phyloP scores from a whole-genome alignment of 2,113 vertebrate genomes.

The Tiliqua scincoides region DNA sequence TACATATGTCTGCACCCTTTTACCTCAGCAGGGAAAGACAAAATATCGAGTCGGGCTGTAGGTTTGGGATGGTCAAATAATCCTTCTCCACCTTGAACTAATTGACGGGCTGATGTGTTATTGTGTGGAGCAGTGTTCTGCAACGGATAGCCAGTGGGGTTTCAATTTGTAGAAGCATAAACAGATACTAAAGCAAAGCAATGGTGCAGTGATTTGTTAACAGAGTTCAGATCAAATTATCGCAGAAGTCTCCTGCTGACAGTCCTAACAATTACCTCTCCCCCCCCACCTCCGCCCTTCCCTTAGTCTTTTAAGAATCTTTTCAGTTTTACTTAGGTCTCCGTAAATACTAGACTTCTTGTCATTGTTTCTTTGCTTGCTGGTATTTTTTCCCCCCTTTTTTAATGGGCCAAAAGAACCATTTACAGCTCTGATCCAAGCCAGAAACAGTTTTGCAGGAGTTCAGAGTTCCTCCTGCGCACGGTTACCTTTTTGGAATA shows the following conservation, averaged over 20 bases:
- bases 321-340: constrained; percentile 89
- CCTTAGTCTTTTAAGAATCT: constrained; percentile 81
- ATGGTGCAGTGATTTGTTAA: constrained; percentile 97
- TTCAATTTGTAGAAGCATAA: constrained; percentile 99
- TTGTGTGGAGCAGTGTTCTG: constrained; percentile 79
- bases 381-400: neutral
- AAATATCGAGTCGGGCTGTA: constrained; percentile 89
- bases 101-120: constrained; percentile 88
- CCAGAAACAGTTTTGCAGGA: neutral
- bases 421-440: neutral
- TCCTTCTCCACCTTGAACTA: constrained; percentile 99
- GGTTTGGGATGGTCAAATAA: constrained; percentile 88
- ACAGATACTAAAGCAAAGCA: constrained; percentile 99
- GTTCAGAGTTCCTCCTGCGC: neutral
- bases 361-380: constrained; percentile 76
- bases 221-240: constrained; percentile 98
- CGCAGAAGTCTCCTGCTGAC: constrained; percentile 92
- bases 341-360: constrained; percentile 87
- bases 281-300: constrained; percentile 50
- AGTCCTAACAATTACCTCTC: constrained; percentile 87
- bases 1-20: constrained; percentile 98
- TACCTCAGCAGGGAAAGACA: constrained; percentile 96
- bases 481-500: neutral
- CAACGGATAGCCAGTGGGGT: constrained; percentile 91
- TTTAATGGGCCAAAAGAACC: neutral